Base-by-base conservation (phyloP, 1,140 invertebrate species). In the Apolygus lucorum region DNA sequence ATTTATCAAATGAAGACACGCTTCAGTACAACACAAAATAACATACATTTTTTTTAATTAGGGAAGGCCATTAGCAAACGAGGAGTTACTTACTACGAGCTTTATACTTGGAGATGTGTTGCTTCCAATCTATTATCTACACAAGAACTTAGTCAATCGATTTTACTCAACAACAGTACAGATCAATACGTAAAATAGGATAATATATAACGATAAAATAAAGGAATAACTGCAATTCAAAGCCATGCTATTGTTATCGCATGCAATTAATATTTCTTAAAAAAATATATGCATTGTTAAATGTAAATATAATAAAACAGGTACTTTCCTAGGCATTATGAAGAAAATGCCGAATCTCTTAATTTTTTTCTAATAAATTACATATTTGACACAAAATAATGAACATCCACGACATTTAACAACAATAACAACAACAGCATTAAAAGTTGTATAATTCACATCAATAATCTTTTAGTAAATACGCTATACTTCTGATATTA, bases 401-500 rank as follows among this genome's bases (percentile, higher is more conserved):
- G 54, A 59, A 59, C 54, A 59, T 59, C 22, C 54, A 59, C 54
- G 54, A 59, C 54, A 59, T 24, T 17, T 59, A 59, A 59, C 54
- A 59, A 59, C 54, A 59, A 59, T 59, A 59, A 59, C 54, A n/a
- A n/a, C n/a, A 59, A 59, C 54, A 59, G 54, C 22, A 17, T 59
- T 59, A 59, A 59, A 17, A 59, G 54, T 24, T 24, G 22, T 59
- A 59, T 59, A 59, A 4, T 59, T 42, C 34, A 42, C 22, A 21
- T 59, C 22, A 59, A 59, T 59, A 17, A 4, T 59, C 22, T 59
- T 59, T 59, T 59, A 17, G 11, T 59, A 59, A 59, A 24, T 59
- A 59, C 22, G 11, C 22, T 22, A 14, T 14, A 14, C 8, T 21
- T 17, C 22, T 24, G 22, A 59, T 59, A 42, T 4, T 8, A 59